These are phyloP conservation scores for Lycodopsis pacificus DNA, from an alignment of 2,797 vertebrate genomes.

Conservation along the genomic window DNA sequence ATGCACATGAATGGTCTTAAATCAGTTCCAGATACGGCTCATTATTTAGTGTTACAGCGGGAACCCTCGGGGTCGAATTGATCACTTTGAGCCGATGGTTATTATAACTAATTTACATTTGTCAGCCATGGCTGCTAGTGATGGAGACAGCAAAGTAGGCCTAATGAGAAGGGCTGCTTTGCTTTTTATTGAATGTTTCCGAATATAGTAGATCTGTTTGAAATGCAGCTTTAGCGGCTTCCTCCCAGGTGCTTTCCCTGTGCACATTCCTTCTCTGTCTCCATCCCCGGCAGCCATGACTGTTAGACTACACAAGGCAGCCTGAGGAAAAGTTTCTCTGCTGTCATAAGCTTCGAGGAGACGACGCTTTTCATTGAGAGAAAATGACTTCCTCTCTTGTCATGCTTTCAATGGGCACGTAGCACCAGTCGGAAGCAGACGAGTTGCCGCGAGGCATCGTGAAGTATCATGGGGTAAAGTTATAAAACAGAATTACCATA, in stretches of 20 bases:
- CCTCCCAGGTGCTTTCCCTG: neutral
- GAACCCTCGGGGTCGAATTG: neutral
- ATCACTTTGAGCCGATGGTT: neutral
- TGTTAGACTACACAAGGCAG: neutral
- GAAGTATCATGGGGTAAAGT: neutral
- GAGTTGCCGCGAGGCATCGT: neutral
- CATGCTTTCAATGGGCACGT: neutral
- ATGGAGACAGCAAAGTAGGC: neutral
- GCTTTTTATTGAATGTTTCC: neutral
- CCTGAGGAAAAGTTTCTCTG: neutral
- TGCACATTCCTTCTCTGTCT: neutral
- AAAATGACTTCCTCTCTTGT: neutral
- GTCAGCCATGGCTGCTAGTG: neutral
- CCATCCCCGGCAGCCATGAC: neutral
- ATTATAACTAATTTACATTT: neutral
- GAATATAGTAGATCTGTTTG: neutral
- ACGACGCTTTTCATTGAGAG: neutral
- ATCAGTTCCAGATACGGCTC: neutral
- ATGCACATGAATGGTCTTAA: neutral
- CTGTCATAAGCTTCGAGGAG: neutral
- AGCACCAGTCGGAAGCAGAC: neutral
- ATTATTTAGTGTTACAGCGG: conserved; percentile 13
- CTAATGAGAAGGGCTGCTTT: neutral
- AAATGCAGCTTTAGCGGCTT: neutral
- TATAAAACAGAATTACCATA: neutral